phyloP scores from a whole-genome alignment of 2,797 vertebrate genomes.

The Anguilla megastoma region DNA sequence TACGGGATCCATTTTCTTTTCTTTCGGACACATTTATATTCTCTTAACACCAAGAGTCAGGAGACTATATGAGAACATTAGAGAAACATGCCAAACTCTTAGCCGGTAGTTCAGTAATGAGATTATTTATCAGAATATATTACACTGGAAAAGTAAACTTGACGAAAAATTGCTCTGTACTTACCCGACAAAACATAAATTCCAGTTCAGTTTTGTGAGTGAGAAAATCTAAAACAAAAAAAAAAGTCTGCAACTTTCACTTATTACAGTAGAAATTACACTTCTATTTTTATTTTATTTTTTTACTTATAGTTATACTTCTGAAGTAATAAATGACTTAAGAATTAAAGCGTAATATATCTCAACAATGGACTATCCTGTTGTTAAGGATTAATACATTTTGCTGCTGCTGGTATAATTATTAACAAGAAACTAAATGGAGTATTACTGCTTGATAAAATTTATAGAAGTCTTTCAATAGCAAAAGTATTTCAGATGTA shows the following conservation, averaged over 20 bases:
- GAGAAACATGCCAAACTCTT: neutral
- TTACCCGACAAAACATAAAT: neutral
- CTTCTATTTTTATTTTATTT: neutral
- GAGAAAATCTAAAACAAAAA: neutral
- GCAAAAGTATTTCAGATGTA: neutral
- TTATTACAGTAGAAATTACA: neutral
- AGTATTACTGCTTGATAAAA: neutral
- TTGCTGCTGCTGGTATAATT: neutral
- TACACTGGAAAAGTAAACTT: neutral
- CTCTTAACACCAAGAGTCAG: neutral
- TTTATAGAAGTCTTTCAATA: neutral
- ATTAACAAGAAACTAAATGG: neutral
- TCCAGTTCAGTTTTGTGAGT: neutral
- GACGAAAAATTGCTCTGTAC: too few species aligned
- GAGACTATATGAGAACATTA: neutral
- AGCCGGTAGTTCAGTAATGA: neutral
- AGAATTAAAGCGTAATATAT: neutral
- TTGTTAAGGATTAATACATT: neutral
- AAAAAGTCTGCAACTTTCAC: neutral
- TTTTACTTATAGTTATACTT: neutral
- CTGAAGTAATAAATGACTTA: neutral
- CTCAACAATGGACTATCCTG: neutral
- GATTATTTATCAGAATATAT: neutral
- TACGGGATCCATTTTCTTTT: neutral
- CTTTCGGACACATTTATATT: neutral